Evolutionary conservation across 2,888 invertebrate genomes (phyloP).

Genomic region (Drosophila lutescens): DNA sequence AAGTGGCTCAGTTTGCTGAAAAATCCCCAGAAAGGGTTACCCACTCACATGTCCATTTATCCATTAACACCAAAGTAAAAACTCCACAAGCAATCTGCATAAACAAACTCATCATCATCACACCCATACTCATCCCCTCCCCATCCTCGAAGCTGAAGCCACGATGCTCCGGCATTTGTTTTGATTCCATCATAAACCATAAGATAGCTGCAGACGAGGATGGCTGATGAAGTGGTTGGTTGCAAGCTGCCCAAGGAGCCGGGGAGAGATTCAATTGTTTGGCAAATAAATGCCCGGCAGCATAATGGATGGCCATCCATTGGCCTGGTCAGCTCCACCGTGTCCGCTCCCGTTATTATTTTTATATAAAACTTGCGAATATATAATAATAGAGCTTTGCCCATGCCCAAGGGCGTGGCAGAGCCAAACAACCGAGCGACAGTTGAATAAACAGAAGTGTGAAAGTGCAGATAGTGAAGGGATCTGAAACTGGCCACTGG

Average conservation of each 20-base stretch:
- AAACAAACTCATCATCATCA: conserved; percentile 72
- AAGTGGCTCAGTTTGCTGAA: conserved; percentile 21
- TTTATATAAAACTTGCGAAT: conserved; percentile 81
- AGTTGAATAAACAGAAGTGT: conserved; percentile 81
- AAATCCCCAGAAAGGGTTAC: conserved; percentile 38
- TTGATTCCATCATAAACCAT: conserved; percentile 79
- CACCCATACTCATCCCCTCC: conserved; percentile 5
- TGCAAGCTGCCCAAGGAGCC: conserved; percentile 66
- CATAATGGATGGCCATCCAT: conserved; percentile 77
- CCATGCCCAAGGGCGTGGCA: conserved; percentile 36
- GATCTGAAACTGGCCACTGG: conserved; percentile 40
- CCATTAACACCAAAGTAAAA: conserved; percentile 75
- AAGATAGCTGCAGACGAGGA: conserved; percentile 65
- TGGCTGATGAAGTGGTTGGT: conserved; percentile 78
- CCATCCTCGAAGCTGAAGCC: conserved; percentile 14
- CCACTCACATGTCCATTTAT: conserved; percentile 57
- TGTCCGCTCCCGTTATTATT: conserved; percentile 68
- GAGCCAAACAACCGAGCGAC: conserved; percentile 58
- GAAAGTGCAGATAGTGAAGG: conserved; percentile 76
- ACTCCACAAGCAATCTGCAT: conserved; percentile 76
- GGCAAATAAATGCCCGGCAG: conserved; percentile 82
- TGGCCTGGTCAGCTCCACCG: conserved; percentile 32
- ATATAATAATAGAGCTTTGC: conserved; percentile 75
- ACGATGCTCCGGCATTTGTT: conserved; percentile 58
- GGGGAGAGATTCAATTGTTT: conserved; percentile 74